Evolutionary conservation across 2,888 invertebrate genomes (phyloP), one percentile per base, ranked within the genome.

Genomic region (Lithophane semibrunnea): DNA sequence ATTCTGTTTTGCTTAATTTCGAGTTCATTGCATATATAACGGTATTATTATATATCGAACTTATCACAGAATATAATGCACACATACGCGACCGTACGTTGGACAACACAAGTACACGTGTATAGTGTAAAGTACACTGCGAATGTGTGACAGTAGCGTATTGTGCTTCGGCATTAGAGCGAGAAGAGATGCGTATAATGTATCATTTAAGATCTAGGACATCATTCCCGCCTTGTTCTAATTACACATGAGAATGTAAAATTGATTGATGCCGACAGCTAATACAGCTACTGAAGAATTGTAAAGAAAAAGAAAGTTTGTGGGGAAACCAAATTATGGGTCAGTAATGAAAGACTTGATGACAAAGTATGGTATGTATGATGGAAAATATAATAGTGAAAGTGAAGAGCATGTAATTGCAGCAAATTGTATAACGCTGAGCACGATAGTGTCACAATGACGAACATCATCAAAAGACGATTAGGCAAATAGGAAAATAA

Each of bases 111-210:
- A 80, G 76, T 82, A 77, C 69, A 78, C 69, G 76, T 82, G 79
- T 83, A 76, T 79, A 80, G 76, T 80, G 84, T 82, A 82, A 76
- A 80, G 60, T 85, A 85, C 63, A 67, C 56, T 74, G 84, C 74
- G 77, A 85, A 87, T 93, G 94, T 94, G 93, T 92, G 89, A 93
- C 91, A 93, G 92, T 89, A 85, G 88, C 84, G 92, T 92, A 95
- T 95, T 96, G 94, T 95, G 90, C 93, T 94, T 91, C 91, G 93
- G 94, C 94, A 95, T 92, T 94, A 95, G 95, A 96, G 95, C 95
- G 94, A 94, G 93, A 93, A 95, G 94, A 94, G 92, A 94, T 94
- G 94, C 90, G 92, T 94, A 91, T 92, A 92, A 94, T 92, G 91
- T 92, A 93, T 92, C 94, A 93, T 94, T 94, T 93, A 92, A 93